phyloP scores from a whole-genome alignment of 2,797 vertebrate genomes.

The Oryzias dopingdopingensis region DNA sequence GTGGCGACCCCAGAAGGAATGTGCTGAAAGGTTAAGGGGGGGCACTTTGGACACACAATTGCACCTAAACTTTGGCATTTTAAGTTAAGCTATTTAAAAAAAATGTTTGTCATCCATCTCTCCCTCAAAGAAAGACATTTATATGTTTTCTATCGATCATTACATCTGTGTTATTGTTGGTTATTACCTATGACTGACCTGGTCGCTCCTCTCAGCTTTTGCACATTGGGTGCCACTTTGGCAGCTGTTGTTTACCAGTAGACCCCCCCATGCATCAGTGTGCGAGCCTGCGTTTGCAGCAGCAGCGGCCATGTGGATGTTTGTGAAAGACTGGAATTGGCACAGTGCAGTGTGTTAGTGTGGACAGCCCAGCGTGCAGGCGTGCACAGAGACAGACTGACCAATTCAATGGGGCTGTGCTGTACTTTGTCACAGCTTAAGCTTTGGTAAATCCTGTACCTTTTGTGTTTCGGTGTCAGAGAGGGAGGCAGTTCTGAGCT shows the following conservation, averaged over 20 bases:
- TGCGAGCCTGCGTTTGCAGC: constrained; percentile 7
- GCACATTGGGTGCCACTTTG: constrained; percentile 4
- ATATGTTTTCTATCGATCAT: neutral
- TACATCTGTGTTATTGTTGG: constrained; percentile 11
- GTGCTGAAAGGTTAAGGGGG: too few relatives aligned
- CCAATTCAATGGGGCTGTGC: constrained; percentile 24
- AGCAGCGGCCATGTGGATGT: constrained; percentile 24
- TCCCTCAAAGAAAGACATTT: neutral
- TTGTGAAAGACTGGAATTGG: constrained; percentile 40
- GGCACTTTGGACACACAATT: too few relatives aligned
- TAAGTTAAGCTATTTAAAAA: neutral
- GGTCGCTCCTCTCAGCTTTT: constrained; percentile 3
- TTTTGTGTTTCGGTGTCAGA: constrained; percentile 3
- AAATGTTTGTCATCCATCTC: neutral
- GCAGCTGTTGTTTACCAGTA: constrained; percentile 30
- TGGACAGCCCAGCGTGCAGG: constrained; percentile 7
- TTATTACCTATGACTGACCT: constrained; percentile 1
- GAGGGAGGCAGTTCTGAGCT: constrained; percentile 8
- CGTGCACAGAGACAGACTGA: constrained; percentile 1
- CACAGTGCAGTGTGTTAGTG: constrained; percentile 18
- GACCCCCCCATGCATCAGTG: constrained; percentile 10
- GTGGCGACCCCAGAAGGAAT: too few relatives aligned
- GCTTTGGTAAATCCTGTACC: constrained; percentile 27
- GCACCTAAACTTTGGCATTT: too few relatives aligned
- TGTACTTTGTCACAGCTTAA: constrained; percentile 28